phyloP scores from a whole-genome alignment of 1,140 invertebrate species.

The Metopolophium dirhodum region DNA sequence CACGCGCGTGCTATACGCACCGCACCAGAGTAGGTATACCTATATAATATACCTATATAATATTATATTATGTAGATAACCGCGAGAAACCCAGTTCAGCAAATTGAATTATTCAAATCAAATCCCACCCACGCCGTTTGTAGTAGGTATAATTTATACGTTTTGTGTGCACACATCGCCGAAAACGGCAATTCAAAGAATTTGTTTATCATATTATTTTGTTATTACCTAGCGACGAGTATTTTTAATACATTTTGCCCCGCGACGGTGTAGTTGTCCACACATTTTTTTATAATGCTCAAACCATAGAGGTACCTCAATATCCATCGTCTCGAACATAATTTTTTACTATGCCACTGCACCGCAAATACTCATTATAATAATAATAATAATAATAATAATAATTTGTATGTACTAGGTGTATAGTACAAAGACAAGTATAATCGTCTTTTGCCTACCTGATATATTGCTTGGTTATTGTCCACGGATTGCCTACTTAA shows the following conservation, averaged over 20 bases:
- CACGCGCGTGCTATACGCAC: background rate
- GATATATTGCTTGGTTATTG: too few species aligned
- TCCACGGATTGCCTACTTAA: too few species aligned
- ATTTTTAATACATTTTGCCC: background rate
- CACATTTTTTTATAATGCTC: background rate
- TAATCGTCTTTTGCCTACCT: too few species aligned
- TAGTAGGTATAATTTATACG: background rate
- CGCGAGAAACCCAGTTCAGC: background rate
- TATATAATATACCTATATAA: too few species aligned
- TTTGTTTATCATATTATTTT: background rate
- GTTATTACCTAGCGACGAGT: background rate
- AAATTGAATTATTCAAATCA: constrained; percentile 2
- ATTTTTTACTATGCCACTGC: too few species aligned
- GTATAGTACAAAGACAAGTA: too few species aligned
- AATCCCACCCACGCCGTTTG: background rate
- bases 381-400: too few species aligned
- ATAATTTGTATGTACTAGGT: too few species aligned
- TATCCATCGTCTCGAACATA: background rate
- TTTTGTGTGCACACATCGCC: background rate
- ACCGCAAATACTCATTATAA: too few species aligned
- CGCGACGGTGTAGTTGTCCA: background rate
- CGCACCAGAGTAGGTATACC: background rate
- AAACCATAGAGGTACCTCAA: background rate
- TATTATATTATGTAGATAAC: background rate
- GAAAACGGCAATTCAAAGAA: background rate